These are phyloP conservation scores for Neria commutata DNA, from an alignment of 2,888 invertebrate species.

Conservation along the genomic window DNA sequence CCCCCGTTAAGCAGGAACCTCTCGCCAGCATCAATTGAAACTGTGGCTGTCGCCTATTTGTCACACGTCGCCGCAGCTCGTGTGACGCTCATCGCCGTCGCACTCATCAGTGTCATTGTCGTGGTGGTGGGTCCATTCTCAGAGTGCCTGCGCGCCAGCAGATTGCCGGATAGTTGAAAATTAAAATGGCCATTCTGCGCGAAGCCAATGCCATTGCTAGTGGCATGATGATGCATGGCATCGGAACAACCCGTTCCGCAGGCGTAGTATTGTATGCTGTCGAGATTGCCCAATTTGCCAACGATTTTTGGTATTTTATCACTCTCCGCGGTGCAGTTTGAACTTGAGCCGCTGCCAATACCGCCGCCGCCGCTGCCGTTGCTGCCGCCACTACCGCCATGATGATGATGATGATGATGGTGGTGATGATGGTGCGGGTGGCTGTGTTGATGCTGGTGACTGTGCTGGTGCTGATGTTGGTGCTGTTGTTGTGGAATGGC, in stretches of 20 bases:
- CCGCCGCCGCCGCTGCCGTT: conserved; percentile 42
- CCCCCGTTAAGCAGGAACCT: too few relatives aligned
- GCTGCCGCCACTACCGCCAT: conserved; percentile 35
- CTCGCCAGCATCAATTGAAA: too few relatives aligned
- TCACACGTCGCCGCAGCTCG: conserved; percentile 24
- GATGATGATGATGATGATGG: conserved; percentile 23
- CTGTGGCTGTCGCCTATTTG: too few relatives aligned
- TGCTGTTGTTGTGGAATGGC: conserved; percentile 29
- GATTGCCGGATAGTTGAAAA: conserved; percentile 36
- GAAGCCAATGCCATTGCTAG: conserved; percentile 41
- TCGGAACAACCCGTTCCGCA: conserved; percentile 16
- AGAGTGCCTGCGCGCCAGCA: conserved; percentile 53
- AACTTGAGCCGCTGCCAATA: conserved; percentile 28
- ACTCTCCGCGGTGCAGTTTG: conserved; percentile 46
- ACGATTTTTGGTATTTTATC: conserved; percentile 63
- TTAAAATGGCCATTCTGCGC: conserved; percentile 40
- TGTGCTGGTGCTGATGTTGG: conserved; percentile 29
- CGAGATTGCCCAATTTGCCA: conserved; percentile 59
- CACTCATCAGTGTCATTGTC: not conserved
- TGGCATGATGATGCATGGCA: not conserved
- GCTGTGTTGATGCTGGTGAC: conserved; percentile 25
- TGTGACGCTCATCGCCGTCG: conserved; percentile 10
- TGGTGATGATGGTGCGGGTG: conserved; percentile 5
- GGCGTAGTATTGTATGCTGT: conserved; percentile 38
- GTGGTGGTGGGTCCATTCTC: conserved; percentile 44